Evolutionary conservation across 2,113 vertebrate genomes (phyloP).

Genomic region (Gnathonemus longibarbis): DNA sequence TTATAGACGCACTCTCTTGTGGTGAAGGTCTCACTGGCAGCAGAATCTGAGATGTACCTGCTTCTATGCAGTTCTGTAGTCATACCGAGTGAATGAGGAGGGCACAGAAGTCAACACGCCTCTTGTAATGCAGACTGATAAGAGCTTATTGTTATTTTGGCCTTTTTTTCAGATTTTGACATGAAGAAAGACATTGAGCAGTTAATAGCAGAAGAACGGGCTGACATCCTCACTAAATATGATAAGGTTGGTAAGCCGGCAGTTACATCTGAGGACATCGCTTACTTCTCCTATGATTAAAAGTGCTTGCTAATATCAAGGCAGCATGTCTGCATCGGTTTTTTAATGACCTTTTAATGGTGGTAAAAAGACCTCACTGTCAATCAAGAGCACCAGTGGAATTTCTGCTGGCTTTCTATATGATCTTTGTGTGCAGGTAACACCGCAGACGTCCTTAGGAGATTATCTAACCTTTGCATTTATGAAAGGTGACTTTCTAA

Average conservation of each 20-base stretch:
- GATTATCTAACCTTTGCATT: neutral
- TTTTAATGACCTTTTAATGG: neutral
- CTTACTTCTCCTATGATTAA: neutral
- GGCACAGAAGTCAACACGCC: neutral
- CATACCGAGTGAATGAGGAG: neutral
- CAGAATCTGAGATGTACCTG: neutral
- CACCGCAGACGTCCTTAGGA: neutral
- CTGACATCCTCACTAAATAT: slow-evolving; percentile 82
- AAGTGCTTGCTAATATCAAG: neutral
- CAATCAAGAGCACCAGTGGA: neutral
- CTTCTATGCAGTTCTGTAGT: neutral
- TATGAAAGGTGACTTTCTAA: neutral
- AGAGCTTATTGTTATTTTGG: neutral
- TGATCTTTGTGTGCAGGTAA: neutral
- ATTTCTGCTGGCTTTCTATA: neutral
- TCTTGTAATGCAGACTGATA: neutral
- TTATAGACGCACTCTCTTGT: neutral
- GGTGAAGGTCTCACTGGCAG: neutral
- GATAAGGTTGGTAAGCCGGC: slow-evolving; percentile 63
- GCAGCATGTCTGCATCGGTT: neutral
- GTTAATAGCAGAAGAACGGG: slow-evolving; percentile 78
- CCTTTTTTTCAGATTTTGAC: slow-evolving; percentile 67
- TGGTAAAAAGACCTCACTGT: neutral
- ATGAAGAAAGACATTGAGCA: slow-evolving; percentile 90
- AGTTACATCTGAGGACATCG: neutral